Base-by-base conservation (phyloP, 2,113 vertebrate species). In the Corythornis vintsioides region DNA sequence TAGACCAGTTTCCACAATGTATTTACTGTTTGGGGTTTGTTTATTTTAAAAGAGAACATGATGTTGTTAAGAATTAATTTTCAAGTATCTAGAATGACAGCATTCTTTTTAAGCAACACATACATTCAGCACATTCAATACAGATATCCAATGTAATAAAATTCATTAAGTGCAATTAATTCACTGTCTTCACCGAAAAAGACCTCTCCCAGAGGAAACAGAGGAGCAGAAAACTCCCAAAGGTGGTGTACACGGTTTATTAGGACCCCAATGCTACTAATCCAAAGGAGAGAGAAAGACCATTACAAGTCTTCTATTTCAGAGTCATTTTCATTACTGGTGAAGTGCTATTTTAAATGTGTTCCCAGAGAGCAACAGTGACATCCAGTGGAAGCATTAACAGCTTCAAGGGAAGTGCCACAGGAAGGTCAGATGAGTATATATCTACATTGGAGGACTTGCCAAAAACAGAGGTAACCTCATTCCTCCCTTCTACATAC, bases 381-480 rank as follows among this genome's bases (percentile, higher is more conserved):
- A 94, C 96, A 96, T 92, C 96, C 96, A 95, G 95, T 64, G 89
- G 93, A 96, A 53, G 80, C 40, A 60, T 7, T 9, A 13, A 11
- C 28, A 63, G 71, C 61, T 74, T 45, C 79, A 70, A 94, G 74
- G 86, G 92, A 72, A 87, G 33, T 25, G 77, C 63, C 33, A n/a
- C 60, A 40, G n/a, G 63, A 57, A 85, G 67, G 50, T 59, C 38
- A 22, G 45, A 26, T 29, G 40, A 45, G 11, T 15, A 73, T 28
- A 59, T 18, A 69, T 24, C 70, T 10, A 38, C 29, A 42, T 0
- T 7, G 18, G 19, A 92, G 6, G 11, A 61, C n/a, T 56, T 20
- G 7, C 4, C 31, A 56, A 53, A 48, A 67, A 57, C 26, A 12
- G 40, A 75, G 6, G 10, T 6, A 79, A 22, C 28, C 50, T 50